Conservation (phyloP, 2,797 vertebrate genomes). For the Leontocebus nigricollis region DNA sequence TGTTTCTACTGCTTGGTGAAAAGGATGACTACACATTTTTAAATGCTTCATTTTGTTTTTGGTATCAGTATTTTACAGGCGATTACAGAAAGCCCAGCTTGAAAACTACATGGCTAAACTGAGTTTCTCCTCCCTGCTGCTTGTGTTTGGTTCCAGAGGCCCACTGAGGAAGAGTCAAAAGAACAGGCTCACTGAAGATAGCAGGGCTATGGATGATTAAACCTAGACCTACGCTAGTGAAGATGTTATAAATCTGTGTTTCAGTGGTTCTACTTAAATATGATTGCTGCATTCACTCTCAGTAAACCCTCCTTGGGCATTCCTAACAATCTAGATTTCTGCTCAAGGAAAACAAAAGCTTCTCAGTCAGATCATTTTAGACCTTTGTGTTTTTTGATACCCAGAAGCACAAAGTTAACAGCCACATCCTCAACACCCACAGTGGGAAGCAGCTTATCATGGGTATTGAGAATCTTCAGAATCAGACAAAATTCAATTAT, state of each 20-base stretch:
- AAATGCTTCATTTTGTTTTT: background rate
- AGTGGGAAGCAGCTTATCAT: rapidly evolving
- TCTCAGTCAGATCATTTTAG: background rate
- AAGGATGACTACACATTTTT: background rate
- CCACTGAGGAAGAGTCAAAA: background rate
- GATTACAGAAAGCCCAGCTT: background rate
- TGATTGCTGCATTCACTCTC: background rate
- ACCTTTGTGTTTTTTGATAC: background rate
- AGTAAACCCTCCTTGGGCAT: background rate
- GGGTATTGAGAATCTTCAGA: background rate
- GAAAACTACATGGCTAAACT: background rate
- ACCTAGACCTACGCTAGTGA: background rate
- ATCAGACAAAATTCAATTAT: background rate
- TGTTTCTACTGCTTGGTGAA: background rate
- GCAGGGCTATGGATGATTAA: background rate
- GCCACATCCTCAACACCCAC: background rate
- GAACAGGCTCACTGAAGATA: background rate
- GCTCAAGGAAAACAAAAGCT: background rate
- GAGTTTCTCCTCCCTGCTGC: background rate
- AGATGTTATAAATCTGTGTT: background rate
- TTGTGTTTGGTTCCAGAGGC: background rate
- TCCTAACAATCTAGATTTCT: background rate
- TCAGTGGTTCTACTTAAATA: background rate
- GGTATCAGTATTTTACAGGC: background rate
- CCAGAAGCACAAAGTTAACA: background rate